A percentile compares a stretch with the other conserved stretches of the same genome.
Conservation (phyloP, 2,113 vertebrate species). For the Calidris pygmaea region DNA sequence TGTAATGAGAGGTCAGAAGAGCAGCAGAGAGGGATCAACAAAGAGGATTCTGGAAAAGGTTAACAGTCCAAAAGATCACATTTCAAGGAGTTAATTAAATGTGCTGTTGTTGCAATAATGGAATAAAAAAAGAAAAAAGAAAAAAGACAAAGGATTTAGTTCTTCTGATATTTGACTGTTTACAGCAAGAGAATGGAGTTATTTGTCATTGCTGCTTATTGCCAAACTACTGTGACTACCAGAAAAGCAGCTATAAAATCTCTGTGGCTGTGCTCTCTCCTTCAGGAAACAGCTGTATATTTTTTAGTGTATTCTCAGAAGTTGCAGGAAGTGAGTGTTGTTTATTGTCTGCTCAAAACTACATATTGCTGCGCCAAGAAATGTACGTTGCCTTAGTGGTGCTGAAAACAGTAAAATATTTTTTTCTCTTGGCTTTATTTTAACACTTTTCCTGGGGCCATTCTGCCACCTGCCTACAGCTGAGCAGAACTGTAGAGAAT, state of each 20-base stretch:
- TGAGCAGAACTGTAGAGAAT: not conserved
- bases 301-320: not conserved
- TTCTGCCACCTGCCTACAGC: not conserved
- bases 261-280: not conserved
- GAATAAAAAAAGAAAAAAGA: not conserved
- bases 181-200: not conserved
- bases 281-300: not conserved
- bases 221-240: not conserved
- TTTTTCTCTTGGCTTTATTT: not conserved
- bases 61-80: not conserved
- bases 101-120: not conserved
- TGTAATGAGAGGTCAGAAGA: not conserved
- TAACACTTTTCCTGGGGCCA: not conserved
- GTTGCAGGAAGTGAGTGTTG: not conserved
- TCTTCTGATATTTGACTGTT: not conserved
- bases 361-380: not conserved
- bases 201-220: not conserved
- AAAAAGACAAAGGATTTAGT: not conserved
- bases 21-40: not conserved
- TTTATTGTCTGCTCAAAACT: not conserved
- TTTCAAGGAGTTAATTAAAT: not conserved
- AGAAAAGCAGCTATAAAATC: not conserved
- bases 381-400: not conserved
- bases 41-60: not conserved
- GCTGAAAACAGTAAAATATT: not conserved